Base-by-base conservation (phyloP, 2,888 invertebrate genomes). In the Copidosoma aretas region DNA sequence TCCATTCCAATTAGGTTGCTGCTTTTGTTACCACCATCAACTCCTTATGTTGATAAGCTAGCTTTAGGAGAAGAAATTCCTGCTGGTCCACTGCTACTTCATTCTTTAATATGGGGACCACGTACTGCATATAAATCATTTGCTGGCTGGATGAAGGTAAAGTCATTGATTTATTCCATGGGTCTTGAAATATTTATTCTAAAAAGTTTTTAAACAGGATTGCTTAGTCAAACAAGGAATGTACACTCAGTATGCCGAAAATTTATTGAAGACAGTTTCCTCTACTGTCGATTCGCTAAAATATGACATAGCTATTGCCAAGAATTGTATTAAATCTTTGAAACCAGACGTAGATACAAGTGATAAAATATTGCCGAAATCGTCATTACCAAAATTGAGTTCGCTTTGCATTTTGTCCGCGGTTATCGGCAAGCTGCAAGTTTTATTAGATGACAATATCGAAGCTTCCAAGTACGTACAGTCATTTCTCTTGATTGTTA, bases 31-130 rank as follows among this genome's bases (percentile, higher is more conserved):
- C 97, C 97, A 0, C 97, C 97, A 0, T 95, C 97, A 0, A 92
- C 93, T 0, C 89, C 91, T 0, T 95, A 94, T 80, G 91, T 97
- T 85, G 93, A 94, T 80, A 88, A 91, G 67, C 84, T 96, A 53
- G 89, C 90, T 24, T 88, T 91, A 21, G 90, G 89, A 5, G 85
- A 88, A 65, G 88, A 88, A 22, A 87, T 90, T 1, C 86, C 92
- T 39, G 90, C 92, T 12, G 88, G 89, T 0, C 90, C 92, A 1
- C 84, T 90, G 76, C 86, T 93, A 19, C 85, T 97, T 52, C 93
- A 96, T 85, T 93, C 95, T 0, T 85, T 96, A 10, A 86, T 96
- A 14, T 97, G 97, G 97, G 93, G 94, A 8, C 93, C 96, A 8
- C 87, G 96, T 56, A 91, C 94, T 0, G 90, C 91, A 46, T 91